Percentiles rank a stretch among this genome's conserved stretches.
Conservation (phyloP, 1,140 invertebrate genomes). For the Macrotrachela quadricornifera region DNA sequence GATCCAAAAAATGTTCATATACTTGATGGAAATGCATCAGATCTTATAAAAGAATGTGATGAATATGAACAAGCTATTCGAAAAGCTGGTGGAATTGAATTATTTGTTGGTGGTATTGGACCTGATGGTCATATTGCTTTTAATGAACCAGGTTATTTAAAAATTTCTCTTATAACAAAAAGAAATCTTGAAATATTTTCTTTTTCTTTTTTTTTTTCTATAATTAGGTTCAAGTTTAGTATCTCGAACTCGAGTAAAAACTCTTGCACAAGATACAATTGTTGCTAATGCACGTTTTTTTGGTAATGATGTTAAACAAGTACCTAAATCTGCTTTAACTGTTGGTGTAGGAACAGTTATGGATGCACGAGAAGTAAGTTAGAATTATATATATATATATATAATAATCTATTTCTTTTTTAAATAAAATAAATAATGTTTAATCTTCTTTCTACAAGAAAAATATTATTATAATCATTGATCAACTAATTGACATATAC, state of each 20-base stretch:
- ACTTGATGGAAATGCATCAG: conserved; percentile 72
- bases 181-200: too few relatives aligned
- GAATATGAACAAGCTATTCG: conserved; percentile 64
- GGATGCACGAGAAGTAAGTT: conserved; percentile 64
- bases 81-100: conserved; percentile 70
- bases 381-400: too few relatives aligned
- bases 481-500: too few relatives aligned
- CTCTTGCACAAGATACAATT: conserved; percentile 78
- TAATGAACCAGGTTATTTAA: conserved; percentile 78
- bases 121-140: conserved; percentile 99
- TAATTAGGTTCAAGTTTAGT: conserved; percentile 47
- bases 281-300: conserved; percentile 92
- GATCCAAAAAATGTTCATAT: conserved; percentile 75
- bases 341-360: conserved; percentile 96
- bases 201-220: too few relatives aligned
- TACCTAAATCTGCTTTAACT: conserved; percentile 49
- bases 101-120: conserved; percentile 92
- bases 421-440: too few relatives aligned
- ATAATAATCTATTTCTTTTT: too few relatives aligned
- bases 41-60: conserved; percentile 65
- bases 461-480: too few relatives aligned
- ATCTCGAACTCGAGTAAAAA: conserved; percentile 83
- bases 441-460: too few relatives aligned
- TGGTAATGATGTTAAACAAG: conserved; percentile 56
- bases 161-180: too few relatives aligned